Evolutionary conservation across 2,888 invertebrate species (phyloP), one percentile per base, ranked within the genome.

Genomic region (Balanococcus diminutus): DNA sequence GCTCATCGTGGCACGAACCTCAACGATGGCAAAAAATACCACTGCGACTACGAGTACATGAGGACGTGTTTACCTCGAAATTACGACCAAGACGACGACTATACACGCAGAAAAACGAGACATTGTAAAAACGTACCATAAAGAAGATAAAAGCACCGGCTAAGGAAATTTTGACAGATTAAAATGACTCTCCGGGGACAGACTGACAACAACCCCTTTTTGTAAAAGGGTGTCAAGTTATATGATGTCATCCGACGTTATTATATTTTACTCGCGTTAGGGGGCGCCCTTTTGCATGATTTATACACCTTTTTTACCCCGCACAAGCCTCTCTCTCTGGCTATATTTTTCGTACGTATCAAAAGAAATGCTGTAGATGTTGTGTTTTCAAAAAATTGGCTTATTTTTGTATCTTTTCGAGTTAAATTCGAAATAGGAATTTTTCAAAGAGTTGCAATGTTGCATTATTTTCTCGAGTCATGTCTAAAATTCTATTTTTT

Each of bases 231-330:
- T 85, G 85, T 85, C 85, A 85, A 85, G 85, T 72, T 75, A 85
- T 85, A 85, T 85, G 85, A 85, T 85, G 85, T 85, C 85, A 85
- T 85, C 72, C 79, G 85, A 51, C 85, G 85, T 85, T 85, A 85
- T 85, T 85, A 85, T 85, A 85, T 85, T 85, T 85, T 75, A 85
- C 79, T 75, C 79, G 75, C 85, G 36, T 84, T n/a, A n/a, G 75
- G 51, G 85, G 85, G 85, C 85, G 85, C 85, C 85, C 79, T 85
- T 85, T 85, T 85, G 85, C 85, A 85, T 85, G 85, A 85, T 85
- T 85, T 85, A 85, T 85, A 75, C 28, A 39, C 46, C 46, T 85
- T 85, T 79, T 32, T 72, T 75, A 19, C 2, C 14, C 9, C 22
- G 19, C 22, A 2, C 22, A n/a, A n/a, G 11, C 14, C 2, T 14